A percentile compares a stretch with the other conserved stretches of the same genome.
Conservation (phyloP, 1,140 invertebrate genomes). For the Potamilus streckersoni region DNA sequence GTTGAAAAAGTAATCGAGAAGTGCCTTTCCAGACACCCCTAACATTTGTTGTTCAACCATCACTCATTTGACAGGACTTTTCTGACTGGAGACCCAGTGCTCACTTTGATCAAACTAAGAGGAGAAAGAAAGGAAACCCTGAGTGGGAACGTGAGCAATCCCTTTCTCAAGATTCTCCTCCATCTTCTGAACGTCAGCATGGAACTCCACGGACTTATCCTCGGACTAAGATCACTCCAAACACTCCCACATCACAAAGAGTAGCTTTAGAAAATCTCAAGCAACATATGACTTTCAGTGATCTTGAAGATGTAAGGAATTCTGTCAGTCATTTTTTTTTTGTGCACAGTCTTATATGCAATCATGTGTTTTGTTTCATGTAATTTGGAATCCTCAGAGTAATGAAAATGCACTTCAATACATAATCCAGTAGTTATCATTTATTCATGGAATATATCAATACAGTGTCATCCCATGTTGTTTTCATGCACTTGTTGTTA, state of each 20-base stretch:
- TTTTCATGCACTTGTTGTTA: too few species aligned
- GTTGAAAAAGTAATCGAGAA: background rate
- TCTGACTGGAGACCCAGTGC: conserved; percentile 57
- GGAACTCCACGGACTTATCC: conserved; percentile 56
- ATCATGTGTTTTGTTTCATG: background rate
- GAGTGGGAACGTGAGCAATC: conserved; percentile 62
- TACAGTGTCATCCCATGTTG: too few species aligned
- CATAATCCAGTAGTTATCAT: background rate
- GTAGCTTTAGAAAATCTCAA: conserved; percentile 60
- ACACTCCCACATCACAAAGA: conserved; percentile 54
- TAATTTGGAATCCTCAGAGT: background rate
- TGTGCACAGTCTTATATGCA: background rate
- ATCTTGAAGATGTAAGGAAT: conserved; percentile 59
- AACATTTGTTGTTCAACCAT: background rate
- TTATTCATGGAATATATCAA: background rate
- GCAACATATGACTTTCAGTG: conserved; percentile 61
- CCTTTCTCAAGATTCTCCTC: conserved; percentile 56
- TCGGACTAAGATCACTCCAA: conserved; percentile 55
- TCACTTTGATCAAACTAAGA: conserved; percentile 49
- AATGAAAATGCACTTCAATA: background rate
- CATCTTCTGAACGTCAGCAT: conserved; percentile 55
- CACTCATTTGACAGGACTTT: conserved; percentile 51
- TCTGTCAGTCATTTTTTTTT: background rate
- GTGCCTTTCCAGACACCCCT: background rate
- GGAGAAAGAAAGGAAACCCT: conserved; percentile 61